Base-by-base conservation (phyloP, 2,888 invertebrate genomes). In the Hymenopus coronatus region DNA sequence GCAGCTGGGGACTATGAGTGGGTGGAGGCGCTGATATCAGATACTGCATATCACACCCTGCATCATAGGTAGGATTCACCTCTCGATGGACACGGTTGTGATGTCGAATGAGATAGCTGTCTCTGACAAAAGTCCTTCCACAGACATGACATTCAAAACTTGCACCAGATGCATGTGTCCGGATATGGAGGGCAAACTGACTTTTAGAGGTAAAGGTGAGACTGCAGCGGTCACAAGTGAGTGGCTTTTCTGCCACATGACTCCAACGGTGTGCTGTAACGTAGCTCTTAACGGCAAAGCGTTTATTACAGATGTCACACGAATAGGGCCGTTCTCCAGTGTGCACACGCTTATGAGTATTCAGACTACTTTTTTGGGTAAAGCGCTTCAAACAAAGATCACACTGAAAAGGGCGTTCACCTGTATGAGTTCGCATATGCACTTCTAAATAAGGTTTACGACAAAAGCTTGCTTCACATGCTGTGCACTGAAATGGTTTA, bases 371-470 rank as follows among this genome's bases (percentile, higher is more conserved):
- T 93, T 97, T 97, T 94, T 97, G 97, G 91, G 97, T 96, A 93
- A 97, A 97, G 90, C 96, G 94, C 93, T 97, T 97, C 92, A 96
- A 94, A 93, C 96, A 97, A 89, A 96, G 93, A 91, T 96, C 96
- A 93, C 96, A 97, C 93, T 96, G 96, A 93, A 96, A 96, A 1
- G 96, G 96, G 86, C 96, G 94, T 92, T 96, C 96, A 89, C 96
- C 83, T 93, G 96, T 28, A 97, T 97, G 94, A 90, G 96, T 96
- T 92, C 97, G 95, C 96, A 97, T 96, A 92, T 97, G 97, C 86
- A 97, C 96, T 93, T 97, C 97, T 91, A 97, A 93, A 93, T 97
- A 97, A 87, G 97, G 97, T 94, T 97, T 97, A 91, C 97, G 95
- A 92, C 97, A 97, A 92, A 97, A 97, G 90, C 96, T 96, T 85